Conservation (phyloP, 2,888 invertebrate genomes). For the Busseola fusca region DNA sequence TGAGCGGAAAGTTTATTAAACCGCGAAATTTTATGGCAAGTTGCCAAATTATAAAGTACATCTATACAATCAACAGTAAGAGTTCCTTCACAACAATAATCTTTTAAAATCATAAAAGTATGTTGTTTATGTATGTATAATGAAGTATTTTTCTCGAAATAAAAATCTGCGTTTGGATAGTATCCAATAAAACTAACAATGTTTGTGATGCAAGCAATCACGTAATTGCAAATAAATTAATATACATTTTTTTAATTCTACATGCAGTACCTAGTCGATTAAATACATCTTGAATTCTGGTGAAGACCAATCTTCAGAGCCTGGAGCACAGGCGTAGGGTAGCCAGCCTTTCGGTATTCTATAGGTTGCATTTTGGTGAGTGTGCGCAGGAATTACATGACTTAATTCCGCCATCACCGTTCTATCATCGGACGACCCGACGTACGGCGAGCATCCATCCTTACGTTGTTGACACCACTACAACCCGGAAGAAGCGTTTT, state of each 20-base stretch:
- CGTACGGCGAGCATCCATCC: too few relatives aligned
- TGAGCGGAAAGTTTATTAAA: conserved; percentile 40
- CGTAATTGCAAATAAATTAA: neutral
- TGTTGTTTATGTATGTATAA: too few relatives aligned
- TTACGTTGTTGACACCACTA: too few relatives aligned
- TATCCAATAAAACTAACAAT: neutral
- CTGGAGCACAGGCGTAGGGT: too few relatives aligned
- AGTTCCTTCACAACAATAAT: conserved; percentile 17
- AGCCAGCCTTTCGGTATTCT: too few relatives aligned
- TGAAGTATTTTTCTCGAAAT: neutral
- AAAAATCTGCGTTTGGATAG: neutral
- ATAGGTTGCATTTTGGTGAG: too few relatives aligned
- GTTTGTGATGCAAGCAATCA: neutral
- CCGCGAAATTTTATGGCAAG: conserved; percentile 38
- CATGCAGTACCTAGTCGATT: neutral
- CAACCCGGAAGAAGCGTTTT: too few relatives aligned
- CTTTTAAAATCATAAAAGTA: neutral
- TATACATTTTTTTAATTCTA: too few relatives aligned
- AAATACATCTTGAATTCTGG: conserved; percentile 1
- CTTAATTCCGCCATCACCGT: too few relatives aligned
- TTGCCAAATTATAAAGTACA: conserved; percentile 38
- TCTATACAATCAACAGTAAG: conserved; percentile 8
- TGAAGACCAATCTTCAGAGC: too few relatives aligned
- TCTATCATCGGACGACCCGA: too few relatives aligned
- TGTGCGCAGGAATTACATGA: too few relatives aligned